Conservation (phyloP, 2,113 vertebrate genomes). For the Semnornis frantzii region DNA sequence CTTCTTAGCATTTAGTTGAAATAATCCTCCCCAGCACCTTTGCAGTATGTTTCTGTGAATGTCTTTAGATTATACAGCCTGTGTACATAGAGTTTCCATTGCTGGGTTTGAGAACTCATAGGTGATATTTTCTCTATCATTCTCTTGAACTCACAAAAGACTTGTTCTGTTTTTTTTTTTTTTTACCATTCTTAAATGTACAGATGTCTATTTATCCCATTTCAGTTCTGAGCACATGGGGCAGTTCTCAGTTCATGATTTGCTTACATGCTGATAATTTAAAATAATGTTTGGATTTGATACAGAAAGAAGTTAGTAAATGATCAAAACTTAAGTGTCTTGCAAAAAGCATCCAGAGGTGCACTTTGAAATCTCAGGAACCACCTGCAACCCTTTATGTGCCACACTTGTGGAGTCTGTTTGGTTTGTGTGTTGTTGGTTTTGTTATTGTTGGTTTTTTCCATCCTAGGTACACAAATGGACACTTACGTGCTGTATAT, state of each 20-base stretch:
- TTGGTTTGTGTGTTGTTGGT: neutral
- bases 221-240: neutral
- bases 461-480: neutral
- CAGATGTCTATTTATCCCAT: neutral
- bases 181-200: neutral
- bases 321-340: neutral
- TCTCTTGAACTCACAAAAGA: neutral
- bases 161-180: neutral
- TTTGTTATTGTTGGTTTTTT: neutral
- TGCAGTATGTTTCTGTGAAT: neutral
- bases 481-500: neutral
- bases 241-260: neutral
- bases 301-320: no score
- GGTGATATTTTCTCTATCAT: neutral
- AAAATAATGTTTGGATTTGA: no score
- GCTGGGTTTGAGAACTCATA: neutral
- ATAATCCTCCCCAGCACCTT: neutral
- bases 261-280: neutral
- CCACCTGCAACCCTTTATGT: fast-evolving
- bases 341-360: neutral
- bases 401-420: neutral
- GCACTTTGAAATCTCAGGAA: neutral
- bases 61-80: neutral
- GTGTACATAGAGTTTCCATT: neutral
- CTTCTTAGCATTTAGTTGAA: slow-evolving; percentile 10